These are phyloP conservation scores for Drosophila malerkotliana DNA, from an alignment of 1,140 invertebrate species.

Conservation along the genomic window DNA sequence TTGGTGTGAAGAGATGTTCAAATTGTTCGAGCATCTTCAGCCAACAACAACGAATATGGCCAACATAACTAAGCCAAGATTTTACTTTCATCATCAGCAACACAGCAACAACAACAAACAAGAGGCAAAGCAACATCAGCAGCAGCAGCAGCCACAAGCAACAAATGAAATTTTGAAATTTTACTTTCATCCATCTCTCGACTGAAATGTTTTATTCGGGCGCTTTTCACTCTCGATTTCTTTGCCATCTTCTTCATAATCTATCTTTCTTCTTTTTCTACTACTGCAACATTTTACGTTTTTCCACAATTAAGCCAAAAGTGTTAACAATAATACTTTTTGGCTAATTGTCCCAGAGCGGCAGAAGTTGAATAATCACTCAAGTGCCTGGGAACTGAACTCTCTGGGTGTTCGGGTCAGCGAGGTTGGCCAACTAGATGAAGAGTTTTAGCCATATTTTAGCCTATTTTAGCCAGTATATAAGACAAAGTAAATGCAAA, in stretches of 20 bases:
- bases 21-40: slow-evolving; percentile 52
- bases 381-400: slow-evolving; percentile 34
- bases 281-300: slow-evolving; percentile 18
- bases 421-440: slow-evolving; percentile 55
- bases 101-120: slow-evolving; percentile 48
- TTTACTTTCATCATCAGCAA: slow-evolving; percentile 74
- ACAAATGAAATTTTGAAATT: slow-evolving; percentile 65
- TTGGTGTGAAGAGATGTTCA: slow-evolving; percentile 25
- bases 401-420: slow-evolving; percentile 39
- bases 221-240: slow-evolving; percentile 52
- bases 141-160: slow-evolving; percentile 32
- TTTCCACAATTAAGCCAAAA: slow-evolving; percentile 44
- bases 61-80: slow-evolving; percentile 63
- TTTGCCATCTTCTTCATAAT: slow-evolving; percentile 35
- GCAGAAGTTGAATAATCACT: slow-evolving; percentile 33
- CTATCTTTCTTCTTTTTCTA: slow-evolving; percentile 6
- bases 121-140: slow-evolving; percentile 21
- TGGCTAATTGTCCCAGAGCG: slow-evolving; percentile 36
- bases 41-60: slow-evolving; percentile 35
- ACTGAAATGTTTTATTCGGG: slow-evolving; percentile 34
- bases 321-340: slow-evolving; percentile 23
- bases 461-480: slow-evolving; percentile 13
- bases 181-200: slow-evolving; percentile 72
- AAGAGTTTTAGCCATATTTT: slow-evolving; percentile 15
- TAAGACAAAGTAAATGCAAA: slow-evolving; percentile 5